Evolutionary conservation across 2,888 invertebrate genomes (phyloP), one percentile per base, ranked within the genome.

Genomic region (Lathronympha strigana): DNA sequence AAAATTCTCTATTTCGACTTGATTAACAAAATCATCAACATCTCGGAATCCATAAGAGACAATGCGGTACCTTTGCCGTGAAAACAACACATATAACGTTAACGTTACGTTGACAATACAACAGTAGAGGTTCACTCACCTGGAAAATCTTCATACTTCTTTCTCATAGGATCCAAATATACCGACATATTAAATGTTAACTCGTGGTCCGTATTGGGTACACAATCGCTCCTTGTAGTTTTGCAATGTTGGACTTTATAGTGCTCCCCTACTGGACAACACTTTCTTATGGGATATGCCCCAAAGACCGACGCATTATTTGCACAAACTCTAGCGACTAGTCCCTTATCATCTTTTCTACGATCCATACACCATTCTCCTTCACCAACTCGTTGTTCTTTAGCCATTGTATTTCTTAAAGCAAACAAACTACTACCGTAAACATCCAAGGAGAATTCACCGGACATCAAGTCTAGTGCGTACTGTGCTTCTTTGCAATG

Each of bases 191-290:
- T 76, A 61, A 87, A 88, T 1, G 76, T 73, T 1, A 82, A 70
- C 6, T 76, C 76, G n/a, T 83, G 78, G 13, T 82, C 78, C 2
- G 71, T 72, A 63, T 81, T 82, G 0, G 82, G 80, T 4, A 81
- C 78, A 72, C 92, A 92, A 13, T n/a, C 71, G 72, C 90, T 90
- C 0, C 66, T 69, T 25, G 78, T 79, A 45, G 77, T 79, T 11
- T 79, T 79, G 69, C 91, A 90, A 9, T 73, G 74, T 13, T 76
- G 70, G 4, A 84, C 81, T 67, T 73, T 80, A 67, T 81, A 93
- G 73, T 93, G 92, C 45, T 93, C 74, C 13, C 93, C 93, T 25
- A 92, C 82, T 1, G 92, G 92, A 73, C 93, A 94, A 71, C 93
- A 94, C 74, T 93, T 93, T 62, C 86, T 88, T 4, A 93, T 69